phyloP scores from a whole-genome alignment of 2,888 invertebrate genomes.

The Epinotia brunnichana region DNA sequence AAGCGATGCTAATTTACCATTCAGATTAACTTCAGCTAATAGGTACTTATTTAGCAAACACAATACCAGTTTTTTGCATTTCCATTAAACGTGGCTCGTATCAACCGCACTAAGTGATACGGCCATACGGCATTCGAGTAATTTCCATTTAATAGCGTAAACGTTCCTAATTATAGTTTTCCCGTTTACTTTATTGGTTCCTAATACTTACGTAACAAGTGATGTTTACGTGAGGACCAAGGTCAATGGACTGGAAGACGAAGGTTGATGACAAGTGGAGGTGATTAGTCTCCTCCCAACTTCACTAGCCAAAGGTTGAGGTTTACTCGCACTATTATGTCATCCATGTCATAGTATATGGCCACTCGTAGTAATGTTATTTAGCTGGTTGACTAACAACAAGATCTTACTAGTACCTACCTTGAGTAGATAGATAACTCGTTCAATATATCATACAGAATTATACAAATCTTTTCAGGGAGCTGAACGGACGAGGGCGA shows the following conservation, averaged over 20 bases:
- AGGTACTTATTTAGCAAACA: not conserved
- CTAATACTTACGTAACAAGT: conserved; percentile 22
- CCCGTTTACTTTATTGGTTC: conserved; percentile 38
- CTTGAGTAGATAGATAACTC: too few species aligned
- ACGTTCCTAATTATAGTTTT: conserved; percentile 42
- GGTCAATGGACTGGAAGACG: not conserved
- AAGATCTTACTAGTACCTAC: not conserved
- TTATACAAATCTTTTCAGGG: too few species aligned
- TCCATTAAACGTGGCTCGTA: conserved; percentile 5
- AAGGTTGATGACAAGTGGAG: not conserved
- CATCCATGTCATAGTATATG: not conserved
- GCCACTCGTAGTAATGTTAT: not conserved
- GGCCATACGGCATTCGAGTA: conserved; percentile 36
- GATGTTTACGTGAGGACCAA: conserved; percentile 1
- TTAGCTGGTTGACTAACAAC: not conserved
- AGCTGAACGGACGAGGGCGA: too few species aligned
- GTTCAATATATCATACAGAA: too few species aligned
- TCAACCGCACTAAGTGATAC: conserved; percentile 31
- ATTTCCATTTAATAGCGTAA: conserved; percentile 41
- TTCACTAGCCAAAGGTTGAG: not conserved
- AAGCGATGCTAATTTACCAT: not conserved
- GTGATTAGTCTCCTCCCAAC: not conserved
- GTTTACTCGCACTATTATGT: not conserved
- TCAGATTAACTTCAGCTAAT: not conserved
- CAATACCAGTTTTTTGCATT: conserved; percentile 10